Percentiles rank a stretch among this genome's conserved stretches.
Evolutionary conservation across 2,113 vertebrate genomes (phyloP).

Genomic region (Raja brachyura): DNA sequence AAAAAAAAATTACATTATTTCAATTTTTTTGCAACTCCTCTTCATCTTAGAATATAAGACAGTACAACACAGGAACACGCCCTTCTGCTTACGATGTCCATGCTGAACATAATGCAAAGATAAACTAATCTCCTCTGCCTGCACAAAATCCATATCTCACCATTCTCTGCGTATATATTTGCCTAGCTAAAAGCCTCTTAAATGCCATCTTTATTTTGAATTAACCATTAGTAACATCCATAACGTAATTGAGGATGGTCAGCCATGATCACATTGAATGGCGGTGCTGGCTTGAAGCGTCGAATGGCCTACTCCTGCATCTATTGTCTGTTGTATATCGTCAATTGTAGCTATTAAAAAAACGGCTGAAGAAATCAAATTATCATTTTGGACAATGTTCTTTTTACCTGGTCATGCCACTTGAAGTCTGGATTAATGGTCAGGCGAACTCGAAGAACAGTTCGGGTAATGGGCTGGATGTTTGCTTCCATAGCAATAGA

Average conservation of each 20-base stretch:
- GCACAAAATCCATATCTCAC: too few relatives aligned
- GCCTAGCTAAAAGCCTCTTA: too few relatives aligned
- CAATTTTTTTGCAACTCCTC: neutral
- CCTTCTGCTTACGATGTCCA: too few relatives aligned
- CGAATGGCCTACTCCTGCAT: too few relatives aligned
- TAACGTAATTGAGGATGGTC: too few relatives aligned
- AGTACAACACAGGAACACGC: too few relatives aligned
- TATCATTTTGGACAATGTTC: neutral
- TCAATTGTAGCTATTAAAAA: neutral
- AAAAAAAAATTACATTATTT: neutral
- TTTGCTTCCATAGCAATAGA: conserved; percentile 82
- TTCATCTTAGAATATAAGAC: neutral
- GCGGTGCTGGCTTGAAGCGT: too few relatives aligned
- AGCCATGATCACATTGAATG: too few relatives aligned
- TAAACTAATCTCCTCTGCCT: too few relatives aligned
- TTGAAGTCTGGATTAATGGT: conserved; percentile 77
- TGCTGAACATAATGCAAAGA: too few relatives aligned
- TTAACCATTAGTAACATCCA: neutral
- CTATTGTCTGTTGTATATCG: too few relatives aligned
- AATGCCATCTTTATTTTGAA: neutral
- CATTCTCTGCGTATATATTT: too few relatives aligned
- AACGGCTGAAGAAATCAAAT: neutral
- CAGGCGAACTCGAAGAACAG: conserved; percentile 82
- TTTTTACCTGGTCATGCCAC: conserved; percentile 88
- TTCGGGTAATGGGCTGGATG: conserved; percentile 94